A percentile compares a stretch with the other conserved stretches of the same genome.
phyloP scores from a whole-genome alignment of 1,140 invertebrate genomes.

The Phthorimaea operculella region DNA sequence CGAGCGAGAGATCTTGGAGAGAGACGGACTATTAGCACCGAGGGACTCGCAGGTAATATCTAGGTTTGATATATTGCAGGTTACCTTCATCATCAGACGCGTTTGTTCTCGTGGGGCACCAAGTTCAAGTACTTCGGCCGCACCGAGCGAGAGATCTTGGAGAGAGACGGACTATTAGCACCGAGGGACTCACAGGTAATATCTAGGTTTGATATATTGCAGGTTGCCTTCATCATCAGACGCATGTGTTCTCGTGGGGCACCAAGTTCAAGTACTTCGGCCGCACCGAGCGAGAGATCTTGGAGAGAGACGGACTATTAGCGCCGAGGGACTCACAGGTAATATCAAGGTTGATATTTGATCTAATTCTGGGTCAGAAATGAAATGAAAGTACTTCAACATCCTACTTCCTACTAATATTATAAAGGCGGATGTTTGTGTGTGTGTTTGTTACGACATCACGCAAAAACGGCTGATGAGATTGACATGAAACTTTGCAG shows the following conservation, averaged over 20 bases:
- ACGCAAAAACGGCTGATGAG: too few relatives aligned
- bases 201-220: too few relatives aligned
- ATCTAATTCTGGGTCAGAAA: too few relatives aligned
- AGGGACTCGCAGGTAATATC: slow-evolving; percentile 37
- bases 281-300: slow-evolving; percentile 87
- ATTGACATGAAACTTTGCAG: too few relatives aligned
- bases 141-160: slow-evolving; percentile 87
- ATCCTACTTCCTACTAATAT: too few relatives aligned
- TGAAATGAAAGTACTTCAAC: too few relatives aligned
- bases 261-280: slow-evolving; percentile 94
- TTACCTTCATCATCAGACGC: slow-evolving; percentile 88
- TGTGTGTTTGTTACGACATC: too few relatives aligned
- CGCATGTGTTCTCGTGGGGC: slow-evolving; percentile 92
- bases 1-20: slow-evolving; percentile 83
- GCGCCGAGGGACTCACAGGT: slow-evolving; percentile 38
- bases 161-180: slow-evolving; percentile 57
- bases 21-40: slow-evolving; percentile 56
- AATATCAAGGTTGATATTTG: too few relatives aligned
- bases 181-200: slow-evolving; percentile 43
- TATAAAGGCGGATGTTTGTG: too few relatives aligned
- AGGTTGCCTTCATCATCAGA: slow-evolving; percentile 89
- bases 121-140: slow-evolving; percentile 92
- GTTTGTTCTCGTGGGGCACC: slow-evolving; percentile 92
- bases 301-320: slow-evolving; percentile 67
- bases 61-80: too few relatives aligned